A percentile compares a stretch with the other conserved stretches of the same genome.
phyloP scores from a whole-genome alignment of 2,888 invertebrate species.

The Agrochola macilenta region DNA sequence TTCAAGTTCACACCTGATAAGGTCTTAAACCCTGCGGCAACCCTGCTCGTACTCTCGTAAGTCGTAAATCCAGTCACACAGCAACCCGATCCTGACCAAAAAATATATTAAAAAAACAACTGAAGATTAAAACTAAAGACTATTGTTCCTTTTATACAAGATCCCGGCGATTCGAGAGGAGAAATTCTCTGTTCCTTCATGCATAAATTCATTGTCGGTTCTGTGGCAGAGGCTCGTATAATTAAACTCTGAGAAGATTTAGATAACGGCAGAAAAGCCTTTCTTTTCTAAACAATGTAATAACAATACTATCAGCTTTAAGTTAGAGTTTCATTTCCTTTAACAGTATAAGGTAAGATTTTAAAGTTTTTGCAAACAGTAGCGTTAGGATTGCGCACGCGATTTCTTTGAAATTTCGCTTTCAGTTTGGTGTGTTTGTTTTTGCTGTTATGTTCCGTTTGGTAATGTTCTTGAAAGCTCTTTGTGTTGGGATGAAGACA shows the following conservation, averaged over 20 bases:
- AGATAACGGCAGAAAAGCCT: conserved; percentile 76
- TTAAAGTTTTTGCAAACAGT: conserved; percentile 78
- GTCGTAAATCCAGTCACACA: conserved; percentile 82
- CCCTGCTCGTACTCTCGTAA: conserved; percentile 57
- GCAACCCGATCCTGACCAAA: conserved; percentile 83
- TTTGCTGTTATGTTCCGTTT: conserved; percentile 74
- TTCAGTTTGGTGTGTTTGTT: conserved; percentile 73
- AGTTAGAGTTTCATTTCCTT: conserved; percentile 73
- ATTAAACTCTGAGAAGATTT: conserved; percentile 83
- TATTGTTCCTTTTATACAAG: conserved; percentile 87
- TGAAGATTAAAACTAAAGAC: conserved; percentile 87
- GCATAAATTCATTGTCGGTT: conserved; percentile 89
- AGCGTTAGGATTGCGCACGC: conserved; percentile 76
- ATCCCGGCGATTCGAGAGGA: conserved; percentile 73
- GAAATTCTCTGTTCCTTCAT: conserved; percentile 86
- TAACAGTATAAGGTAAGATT: conserved; percentile 46
- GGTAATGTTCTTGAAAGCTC: conserved; percentile 73
- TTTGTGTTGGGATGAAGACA: conserved; percentile 59
- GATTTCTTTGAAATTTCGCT: conserved; percentile 81
- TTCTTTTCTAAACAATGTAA: conserved; percentile 64
- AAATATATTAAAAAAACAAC: conserved; percentile 76
- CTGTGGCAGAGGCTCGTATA: conserved; percentile 82
- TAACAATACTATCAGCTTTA: conserved; percentile 67
- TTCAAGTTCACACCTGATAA: conserved; percentile 58
- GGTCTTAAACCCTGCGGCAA: conserved; percentile 48